These are phyloP conservation scores for Eufriesea mexicana DNA, from an alignment of 1,140 invertebrate species.

Conservation along the genomic window DNA sequence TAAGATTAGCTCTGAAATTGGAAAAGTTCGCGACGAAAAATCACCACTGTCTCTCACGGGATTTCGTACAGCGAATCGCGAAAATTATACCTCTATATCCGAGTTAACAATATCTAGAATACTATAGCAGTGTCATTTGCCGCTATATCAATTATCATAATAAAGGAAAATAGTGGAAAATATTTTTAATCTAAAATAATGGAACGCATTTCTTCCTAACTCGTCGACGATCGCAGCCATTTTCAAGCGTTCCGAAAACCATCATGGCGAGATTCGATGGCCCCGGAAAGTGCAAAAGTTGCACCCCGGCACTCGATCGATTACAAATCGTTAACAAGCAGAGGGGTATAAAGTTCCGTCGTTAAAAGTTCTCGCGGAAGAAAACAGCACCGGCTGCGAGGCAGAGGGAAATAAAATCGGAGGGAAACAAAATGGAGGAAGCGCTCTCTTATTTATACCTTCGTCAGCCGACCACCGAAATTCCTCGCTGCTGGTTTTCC, in stretches of 20 bases:
- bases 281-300: neutral
- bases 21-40: neutral
- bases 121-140: too few relatives aligned
- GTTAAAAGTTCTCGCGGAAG: constrained; percentile 26
- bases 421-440: neutral
- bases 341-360: constrained; percentile 12
- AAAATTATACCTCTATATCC: neutral
- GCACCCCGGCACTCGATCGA: neutral
- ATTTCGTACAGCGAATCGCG: neutral
- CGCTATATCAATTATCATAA: too few relatives aligned
- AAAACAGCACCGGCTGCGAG: too few relatives aligned
- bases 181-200: too few relatives aligned
- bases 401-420: neutral
- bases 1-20: neutral
- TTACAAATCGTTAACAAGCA: constrained; percentile 38
- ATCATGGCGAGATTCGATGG: neutral
- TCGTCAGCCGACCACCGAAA: neutral
- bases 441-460: constrained; percentile 20
- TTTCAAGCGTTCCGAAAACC: neutral
- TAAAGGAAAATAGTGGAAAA: too few relatives aligned
- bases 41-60: neutral
- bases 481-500: neutral
- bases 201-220: neutral
- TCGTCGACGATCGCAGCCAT: neutral
- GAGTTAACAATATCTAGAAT: too few relatives aligned